Percentiles rank a stretch among this genome's conserved stretches.
Evolutionary conservation across 2,888 invertebrate genomes (phyloP).

Genomic region (Mesoligia furuncula): DNA sequence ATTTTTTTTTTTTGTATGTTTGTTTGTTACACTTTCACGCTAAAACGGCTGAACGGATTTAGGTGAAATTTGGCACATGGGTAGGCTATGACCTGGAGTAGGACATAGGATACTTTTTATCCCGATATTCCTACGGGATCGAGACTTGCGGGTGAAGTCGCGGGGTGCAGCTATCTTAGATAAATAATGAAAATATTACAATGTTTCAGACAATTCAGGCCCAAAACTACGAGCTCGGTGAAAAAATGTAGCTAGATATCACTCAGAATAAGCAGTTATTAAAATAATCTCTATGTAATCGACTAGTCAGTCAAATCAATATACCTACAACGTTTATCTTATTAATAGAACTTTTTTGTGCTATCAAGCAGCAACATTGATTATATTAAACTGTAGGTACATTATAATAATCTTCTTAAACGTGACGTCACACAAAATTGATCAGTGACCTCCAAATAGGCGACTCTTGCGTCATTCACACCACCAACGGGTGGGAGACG

Average conservation of each 20-base stretch:
- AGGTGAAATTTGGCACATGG: no score
- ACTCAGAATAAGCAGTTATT: not conserved
- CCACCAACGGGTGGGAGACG: not conserved
- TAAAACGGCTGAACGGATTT: no score
- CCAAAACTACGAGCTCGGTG: not conserved
- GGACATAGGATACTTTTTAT: no score
- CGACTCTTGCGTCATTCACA: constrained; percentile 30
- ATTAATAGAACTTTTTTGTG: constrained; percentile 11
- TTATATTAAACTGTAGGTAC: not conserved
- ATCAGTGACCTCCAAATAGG: not conserved
- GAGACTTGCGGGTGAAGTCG: no score
- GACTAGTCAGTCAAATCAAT: not conserved
- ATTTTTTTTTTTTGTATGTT: no score
- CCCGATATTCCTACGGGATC: no score
- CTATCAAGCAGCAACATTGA: not conserved
- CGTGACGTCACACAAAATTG: constrained; percentile 23
- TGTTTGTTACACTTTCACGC: no score
- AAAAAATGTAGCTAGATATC: no score
- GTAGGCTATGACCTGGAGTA: no score
- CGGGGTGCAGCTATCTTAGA: not conserved
- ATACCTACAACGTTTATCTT: not conserved
- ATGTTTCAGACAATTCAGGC: not conserved
- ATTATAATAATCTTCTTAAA: not conserved
- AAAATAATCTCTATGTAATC: not conserved
- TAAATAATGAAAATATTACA: not conserved